Base-by-base conservation (phyloP, 2,797 vertebrate genomes). In the Argentina silus region DNA sequence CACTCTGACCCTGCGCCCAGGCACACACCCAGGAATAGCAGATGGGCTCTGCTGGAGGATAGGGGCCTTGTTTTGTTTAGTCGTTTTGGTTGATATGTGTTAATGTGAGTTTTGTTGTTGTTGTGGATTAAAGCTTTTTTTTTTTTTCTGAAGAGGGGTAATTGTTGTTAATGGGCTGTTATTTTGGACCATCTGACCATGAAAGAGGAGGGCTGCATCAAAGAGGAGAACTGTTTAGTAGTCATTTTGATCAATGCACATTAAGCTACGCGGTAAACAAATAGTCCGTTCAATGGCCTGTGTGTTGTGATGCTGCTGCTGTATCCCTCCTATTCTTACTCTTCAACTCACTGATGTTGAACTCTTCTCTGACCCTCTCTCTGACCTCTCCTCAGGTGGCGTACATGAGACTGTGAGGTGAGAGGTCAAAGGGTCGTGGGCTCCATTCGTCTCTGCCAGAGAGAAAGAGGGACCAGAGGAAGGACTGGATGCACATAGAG, bases 21-120 rank as follows among this genome's bases (percentile, higher is more conserved):
- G 88, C 87, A 87, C 72, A 82, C 75, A 69, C 80, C 88, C 90
- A 91, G 86, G 72, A 88, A 78, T 65, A 90, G 84, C 90, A 91
- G 89, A 91, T 88, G 88, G 70, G 59, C 67, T 64, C 67, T 36
- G 27, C 27, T 36, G 27, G 27, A 36, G 27, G 27, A 36, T 36
- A 19, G 70, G 69, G 27, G 65, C 56, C 79, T 78, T 63, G 67
- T 67, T 67, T 50, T 51, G 14, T 56, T n/a, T 84, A 84, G 80
- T 47, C 83, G 87, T 85, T 81, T 72, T 69, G 42, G 77, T 87
- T 83, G 81, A 72, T 82, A 65, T 63, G 36, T 71, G 73, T 79
- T 36, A 36, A 36, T 36, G 27, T 36, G 27, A 2, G 27, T 36
- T 36, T 81, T 83, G 77, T 83, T 86, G 90, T 85, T 82, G 65